Conservation (phyloP, 2,888 invertebrate genomes). For the Furcula furcula region DNA sequence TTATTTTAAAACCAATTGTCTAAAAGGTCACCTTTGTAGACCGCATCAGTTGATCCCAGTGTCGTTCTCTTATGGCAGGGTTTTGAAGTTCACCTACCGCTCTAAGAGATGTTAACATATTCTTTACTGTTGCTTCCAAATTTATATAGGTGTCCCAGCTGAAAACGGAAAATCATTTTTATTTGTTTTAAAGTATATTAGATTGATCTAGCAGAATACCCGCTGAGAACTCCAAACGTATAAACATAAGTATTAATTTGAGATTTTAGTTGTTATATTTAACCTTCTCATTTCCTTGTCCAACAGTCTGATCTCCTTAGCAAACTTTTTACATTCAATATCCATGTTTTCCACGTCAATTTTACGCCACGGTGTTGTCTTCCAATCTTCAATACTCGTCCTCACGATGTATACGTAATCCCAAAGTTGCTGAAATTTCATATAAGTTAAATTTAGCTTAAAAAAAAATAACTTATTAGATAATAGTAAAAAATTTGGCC, state of each 20-base stretch:
- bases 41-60: constrained; percentile 98
- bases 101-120: constrained; percentile 96
- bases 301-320: constrained; percentile 94
- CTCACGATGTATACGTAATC: constrained; percentile 95
- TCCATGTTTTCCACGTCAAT: constrained; percentile 99
- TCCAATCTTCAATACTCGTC: constrained; percentile 97
- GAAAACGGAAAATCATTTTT: no score
- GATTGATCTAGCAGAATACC: no score
- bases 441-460: no score
- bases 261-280: no score
- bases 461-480: no score
- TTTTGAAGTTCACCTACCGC: constrained; percentile 98
- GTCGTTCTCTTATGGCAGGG: constrained; percentile 96
- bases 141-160: constrained; percentile 95
- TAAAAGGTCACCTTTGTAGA: constrained; percentile 90
- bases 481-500: no score
- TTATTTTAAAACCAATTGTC: constrained; percentile 22
- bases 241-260: no score
- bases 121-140: constrained; percentile 95
- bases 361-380: constrained; percentile 97
- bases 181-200: no score
- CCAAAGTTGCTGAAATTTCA: constrained; percentile 94
- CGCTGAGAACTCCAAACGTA: no score
- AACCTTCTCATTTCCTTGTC: constrained; percentile 96
- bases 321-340: constrained; percentile 98